A percentile compares a stretch with the other conserved stretches of the same genome.
These are phyloP conservation scores for Lobophora halterata DNA, from an alignment of 2,888 invertebrate species.

Conservation along the genomic window DNA sequence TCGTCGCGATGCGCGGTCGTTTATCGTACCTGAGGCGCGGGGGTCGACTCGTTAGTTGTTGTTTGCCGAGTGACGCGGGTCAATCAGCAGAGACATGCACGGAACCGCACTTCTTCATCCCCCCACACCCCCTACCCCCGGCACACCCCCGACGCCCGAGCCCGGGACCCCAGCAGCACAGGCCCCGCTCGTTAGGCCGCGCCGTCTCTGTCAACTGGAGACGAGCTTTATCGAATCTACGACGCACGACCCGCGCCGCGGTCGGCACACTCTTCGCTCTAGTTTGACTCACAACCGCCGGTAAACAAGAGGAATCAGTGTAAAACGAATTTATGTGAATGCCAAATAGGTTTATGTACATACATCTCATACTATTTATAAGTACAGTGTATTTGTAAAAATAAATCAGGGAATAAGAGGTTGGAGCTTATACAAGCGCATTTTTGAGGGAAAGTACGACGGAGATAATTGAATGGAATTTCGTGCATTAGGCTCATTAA, in stretches of 20 bases:
- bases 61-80: conserved; percentile 81
- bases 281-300: conserved; percentile 72
- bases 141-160: conserved; percentile 37
- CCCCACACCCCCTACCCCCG: conserved; percentile 46
- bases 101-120: conserved; percentile 80
- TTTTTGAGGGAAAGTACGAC: conserved; percentile 20
- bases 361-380: conserved; percentile 34
- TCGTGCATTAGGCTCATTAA: conserved; percentile 70
- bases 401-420: conserved; percentile 27
- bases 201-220: conserved; percentile 79
- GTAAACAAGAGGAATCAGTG: conserved; percentile 77
- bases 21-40: conserved; percentile 74
- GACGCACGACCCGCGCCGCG: conserved; percentile 77
- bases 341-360: conserved; percentile 51
- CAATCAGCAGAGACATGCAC: conserved; percentile 81
- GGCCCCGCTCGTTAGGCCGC: conserved; percentile 75
- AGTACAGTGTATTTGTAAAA: conserved; percentile 25
- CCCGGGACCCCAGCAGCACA: too few relatives aligned
- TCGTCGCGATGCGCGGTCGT: conserved; percentile 63
- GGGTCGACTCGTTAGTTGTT: conserved; percentile 79
- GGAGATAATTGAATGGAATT: conserved; percentile 62
- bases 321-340: conserved; percentile 71
- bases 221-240: conserved; percentile 80
- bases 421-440: conserved; percentile 23
- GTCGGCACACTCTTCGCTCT: conserved; percentile 73